Evolutionary conservation across 2,888 invertebrate species (phyloP).

Genomic region (Drosophila anomalipes): DNA sequence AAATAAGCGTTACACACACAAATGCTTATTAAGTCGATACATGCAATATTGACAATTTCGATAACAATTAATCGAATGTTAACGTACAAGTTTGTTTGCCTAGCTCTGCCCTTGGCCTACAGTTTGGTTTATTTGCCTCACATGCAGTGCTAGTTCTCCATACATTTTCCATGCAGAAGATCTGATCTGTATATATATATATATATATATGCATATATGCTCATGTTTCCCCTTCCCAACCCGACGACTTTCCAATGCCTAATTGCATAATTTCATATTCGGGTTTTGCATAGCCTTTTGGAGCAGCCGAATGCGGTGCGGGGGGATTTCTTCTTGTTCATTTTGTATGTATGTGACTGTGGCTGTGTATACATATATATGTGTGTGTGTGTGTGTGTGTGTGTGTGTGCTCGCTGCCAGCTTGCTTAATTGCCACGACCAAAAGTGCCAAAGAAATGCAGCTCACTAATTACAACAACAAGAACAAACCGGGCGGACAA

Average conservation of each 20-base stretch:
- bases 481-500: constrained; percentile 54
- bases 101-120: constrained; percentile 19
- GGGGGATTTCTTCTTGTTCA: constrained; percentile 13
- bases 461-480: constrained; percentile 77
- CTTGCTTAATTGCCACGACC: constrained; percentile 76
- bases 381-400: constrained; percentile 4
- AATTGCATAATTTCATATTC: constrained; percentile 76
- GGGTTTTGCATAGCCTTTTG: constrained; percentile 49
- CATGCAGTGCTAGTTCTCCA: neutral
- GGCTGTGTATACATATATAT: neutral
- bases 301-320: neutral
- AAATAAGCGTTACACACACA: neutral
- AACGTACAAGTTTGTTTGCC: neutral
- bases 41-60: too few species aligned
- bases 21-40: neutral
- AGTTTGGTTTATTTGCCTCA: neutral
- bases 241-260: constrained; percentile 18
- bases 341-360: constrained; percentile 3
- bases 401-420: constrained; percentile 41
- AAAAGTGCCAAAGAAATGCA: constrained; percentile 79
- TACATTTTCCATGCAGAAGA: neutral
- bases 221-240: neutral
- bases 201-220: neutral
- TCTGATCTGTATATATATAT: neutral
- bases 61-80: constrained; percentile 7